Percentiles rank a stretch among this genome's conserved stretches.
Evolutionary conservation across 2,113 vertebrate genomes (phyloP).

Genomic region (Carassius gibelio): DNA sequence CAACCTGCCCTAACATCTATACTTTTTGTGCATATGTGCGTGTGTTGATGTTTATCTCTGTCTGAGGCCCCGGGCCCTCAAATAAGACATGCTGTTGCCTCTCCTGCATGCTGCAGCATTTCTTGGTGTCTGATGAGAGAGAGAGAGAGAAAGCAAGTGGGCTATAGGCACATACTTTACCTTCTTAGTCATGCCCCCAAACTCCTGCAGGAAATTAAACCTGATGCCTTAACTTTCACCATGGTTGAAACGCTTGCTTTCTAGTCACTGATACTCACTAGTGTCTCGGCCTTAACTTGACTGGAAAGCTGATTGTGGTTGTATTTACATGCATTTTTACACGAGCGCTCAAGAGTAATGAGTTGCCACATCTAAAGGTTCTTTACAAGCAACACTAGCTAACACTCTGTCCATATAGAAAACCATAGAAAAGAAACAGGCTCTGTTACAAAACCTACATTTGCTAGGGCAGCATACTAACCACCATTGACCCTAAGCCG

Average conservation of each 20-base stretch:
- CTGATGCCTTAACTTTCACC: constrained; percentile 50
- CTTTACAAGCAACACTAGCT: background rate
- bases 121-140: constrained; percentile 16
- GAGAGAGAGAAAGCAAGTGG: background rate
- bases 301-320: constrained; percentile 22
- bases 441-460: background rate
- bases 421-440: background rate
- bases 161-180: constrained; percentile 41
- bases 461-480: background rate
- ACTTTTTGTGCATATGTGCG: constrained; percentile 15
- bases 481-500: background rate
- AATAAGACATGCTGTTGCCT: constrained; percentile 43
- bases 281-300: constrained; percentile 13
- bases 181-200: constrained; percentile 39
- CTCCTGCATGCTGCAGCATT: constrained; percentile 39
- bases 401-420: background rate
- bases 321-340: constrained; percentile 8
- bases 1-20: constrained; percentile 13
- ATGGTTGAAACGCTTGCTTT: constrained; percentile 40
- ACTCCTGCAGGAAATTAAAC: constrained; percentile 61
- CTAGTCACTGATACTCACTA: constrained; percentile 22
- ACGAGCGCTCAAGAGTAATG: background rate
- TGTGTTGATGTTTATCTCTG: constrained; percentile 34
- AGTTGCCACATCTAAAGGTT: background rate
- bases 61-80: constrained; percentile 40